Conservation (phyloP, 1,140 invertebrate species). For the Streblospio benedicti region DNA sequence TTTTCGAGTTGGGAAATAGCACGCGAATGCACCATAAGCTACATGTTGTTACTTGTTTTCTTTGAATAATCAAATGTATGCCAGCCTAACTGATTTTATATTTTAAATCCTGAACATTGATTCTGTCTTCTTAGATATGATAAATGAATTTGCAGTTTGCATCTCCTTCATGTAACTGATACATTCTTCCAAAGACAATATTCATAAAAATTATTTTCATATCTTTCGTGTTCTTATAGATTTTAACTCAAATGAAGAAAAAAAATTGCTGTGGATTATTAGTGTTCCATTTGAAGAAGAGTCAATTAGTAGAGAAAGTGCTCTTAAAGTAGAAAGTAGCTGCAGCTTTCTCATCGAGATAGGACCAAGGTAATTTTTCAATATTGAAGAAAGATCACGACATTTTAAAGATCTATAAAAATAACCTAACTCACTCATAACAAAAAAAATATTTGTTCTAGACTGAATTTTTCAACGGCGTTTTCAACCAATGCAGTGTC, state of each 20-base stretch:
- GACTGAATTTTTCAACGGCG: conserved; percentile 59
- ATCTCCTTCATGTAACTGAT: too few relatives aligned
- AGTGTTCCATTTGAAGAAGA: conserved; percentile 33
- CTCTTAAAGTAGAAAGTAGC: background rate
- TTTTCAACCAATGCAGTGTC: conserved; percentile 91
- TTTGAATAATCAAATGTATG: too few relatives aligned
- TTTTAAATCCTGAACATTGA: too few relatives aligned
- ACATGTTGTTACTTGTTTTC: too few relatives aligned
- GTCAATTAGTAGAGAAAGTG: conserved; percentile 13
- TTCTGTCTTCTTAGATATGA: too few relatives aligned
- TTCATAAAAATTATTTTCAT: conserved; percentile 47
- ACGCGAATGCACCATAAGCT: too few relatives aligned
- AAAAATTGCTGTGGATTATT: conserved; percentile 34
- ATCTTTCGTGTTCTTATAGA: conserved; percentile 16
- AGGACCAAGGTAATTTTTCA: conserved; percentile 42
- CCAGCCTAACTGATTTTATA: too few relatives aligned
- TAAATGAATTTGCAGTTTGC: too few relatives aligned
- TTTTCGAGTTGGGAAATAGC: too few relatives aligned
- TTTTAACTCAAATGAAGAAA: conserved; percentile 23
- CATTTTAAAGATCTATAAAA: background rate
- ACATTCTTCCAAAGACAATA: conserved; percentile 59
- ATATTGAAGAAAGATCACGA: background rate
- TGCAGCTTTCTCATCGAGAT: conserved; percentile 40
- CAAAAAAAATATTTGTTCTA: conserved; percentile 8
- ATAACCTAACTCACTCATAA: background rate